Conservation (phyloP, 2,797 vertebrate genomes). For the Vireo griseus region DNA sequence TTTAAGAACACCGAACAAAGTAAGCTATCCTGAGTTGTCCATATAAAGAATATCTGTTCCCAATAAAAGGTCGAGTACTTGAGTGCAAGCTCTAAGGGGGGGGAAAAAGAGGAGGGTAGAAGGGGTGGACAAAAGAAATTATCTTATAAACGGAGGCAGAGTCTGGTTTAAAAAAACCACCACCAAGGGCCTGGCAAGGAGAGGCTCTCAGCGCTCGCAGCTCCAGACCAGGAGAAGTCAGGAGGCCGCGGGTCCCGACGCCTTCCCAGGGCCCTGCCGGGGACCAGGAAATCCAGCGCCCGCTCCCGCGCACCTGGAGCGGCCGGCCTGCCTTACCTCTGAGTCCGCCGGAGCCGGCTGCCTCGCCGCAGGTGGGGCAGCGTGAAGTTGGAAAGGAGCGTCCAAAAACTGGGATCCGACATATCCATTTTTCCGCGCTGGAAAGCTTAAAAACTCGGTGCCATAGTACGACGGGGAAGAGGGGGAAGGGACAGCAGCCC, state of each 20-base stretch:
- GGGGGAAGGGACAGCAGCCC: neutral
- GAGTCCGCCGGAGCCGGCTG: slow-evolving; percentile 86
- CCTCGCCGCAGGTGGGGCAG: slow-evolving; percentile 87
- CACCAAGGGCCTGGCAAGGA: neutral
- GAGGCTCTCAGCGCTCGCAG: neutral
- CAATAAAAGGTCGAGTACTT: slow-evolving; percentile 3
- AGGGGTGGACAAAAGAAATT: neutral
- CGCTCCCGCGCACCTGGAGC: neutral
- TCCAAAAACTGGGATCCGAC: slow-evolving; percentile 90
- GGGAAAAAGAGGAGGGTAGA: neutral
- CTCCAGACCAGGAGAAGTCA: neutral
- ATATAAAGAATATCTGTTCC: neutral
- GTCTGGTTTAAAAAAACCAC: neutral
- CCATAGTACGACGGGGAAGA: neutral
- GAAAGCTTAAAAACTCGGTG: neutral
- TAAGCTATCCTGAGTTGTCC: neutral
- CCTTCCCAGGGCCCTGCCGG: neutral
- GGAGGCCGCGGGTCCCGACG: neutral
- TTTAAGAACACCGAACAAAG: slow-evolving; percentile 32
- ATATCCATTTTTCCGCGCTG: slow-evolving; percentile 65
- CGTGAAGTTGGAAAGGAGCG: slow-evolving; percentile 87
- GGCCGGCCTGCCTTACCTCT: slow-evolving; percentile 81
- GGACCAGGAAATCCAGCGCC: neutral
- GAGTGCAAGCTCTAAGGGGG: neutral
- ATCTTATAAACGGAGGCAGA: neutral